Evolutionary conservation across 37 sponge, comb jelly and placozoan genomes (phyloP).

Genomic region (Geodia barretti): DNA sequence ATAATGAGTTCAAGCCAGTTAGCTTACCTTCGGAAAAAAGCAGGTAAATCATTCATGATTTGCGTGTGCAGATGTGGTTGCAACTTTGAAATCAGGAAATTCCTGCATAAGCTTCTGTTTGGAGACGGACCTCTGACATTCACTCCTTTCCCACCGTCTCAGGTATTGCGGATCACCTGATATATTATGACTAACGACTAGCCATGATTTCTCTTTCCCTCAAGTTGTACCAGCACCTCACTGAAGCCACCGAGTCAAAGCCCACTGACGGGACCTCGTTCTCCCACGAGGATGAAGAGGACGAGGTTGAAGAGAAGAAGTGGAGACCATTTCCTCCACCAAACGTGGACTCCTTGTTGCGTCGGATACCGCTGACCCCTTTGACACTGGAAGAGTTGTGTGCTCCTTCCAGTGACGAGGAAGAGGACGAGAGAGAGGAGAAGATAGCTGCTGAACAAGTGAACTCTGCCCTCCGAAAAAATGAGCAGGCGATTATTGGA

Average conservation of each 20-base stretch:
- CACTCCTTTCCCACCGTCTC: constrained; percentile 7
- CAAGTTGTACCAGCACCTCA: no score
- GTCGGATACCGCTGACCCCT: neutral
- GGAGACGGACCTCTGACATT: neutral
- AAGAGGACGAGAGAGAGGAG: neutral
- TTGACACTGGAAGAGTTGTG: neutral
- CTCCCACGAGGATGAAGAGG: no score
- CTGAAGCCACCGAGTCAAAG: no score
- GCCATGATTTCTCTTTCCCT: no score
- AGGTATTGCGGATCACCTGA: no score
- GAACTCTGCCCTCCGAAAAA: no score
- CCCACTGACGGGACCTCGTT: no score
- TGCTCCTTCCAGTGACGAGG: neutral
- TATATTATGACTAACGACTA: no score
- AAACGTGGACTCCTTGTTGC: constrained; percentile 3
- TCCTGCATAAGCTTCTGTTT: neutral
- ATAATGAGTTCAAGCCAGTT: neutral
- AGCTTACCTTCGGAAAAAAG: neutral
- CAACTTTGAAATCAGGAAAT: neutral
- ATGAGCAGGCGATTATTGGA: no score
- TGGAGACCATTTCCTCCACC: constrained; percentile 45
- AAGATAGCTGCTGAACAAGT: no score
- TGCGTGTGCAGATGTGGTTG: no score
- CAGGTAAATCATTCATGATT: no score
- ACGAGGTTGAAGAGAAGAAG: neutral